Evolutionary conservation across 2,797 vertebrate genomes (phyloP).

Genomic region (Cirrhinus molitorella): DNA sequence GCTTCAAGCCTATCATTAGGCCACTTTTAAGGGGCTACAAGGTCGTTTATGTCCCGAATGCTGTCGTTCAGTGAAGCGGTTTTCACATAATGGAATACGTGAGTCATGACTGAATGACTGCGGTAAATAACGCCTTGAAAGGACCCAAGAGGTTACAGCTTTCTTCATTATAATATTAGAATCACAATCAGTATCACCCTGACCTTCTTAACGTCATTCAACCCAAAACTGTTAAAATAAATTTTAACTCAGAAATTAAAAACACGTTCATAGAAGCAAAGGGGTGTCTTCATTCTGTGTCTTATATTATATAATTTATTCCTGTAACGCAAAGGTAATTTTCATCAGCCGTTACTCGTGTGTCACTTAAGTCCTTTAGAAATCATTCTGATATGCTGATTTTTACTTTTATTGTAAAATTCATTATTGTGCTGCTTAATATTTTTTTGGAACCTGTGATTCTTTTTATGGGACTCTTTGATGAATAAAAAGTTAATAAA

Average conservation of each 20-base stretch:
- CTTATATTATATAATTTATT: too few species aligned
- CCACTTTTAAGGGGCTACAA: slow-evolving; percentile 50
- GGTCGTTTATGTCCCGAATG: slow-evolving; percentile 40
- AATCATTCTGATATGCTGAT: too few species aligned
- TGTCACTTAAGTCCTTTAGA: too few species aligned
- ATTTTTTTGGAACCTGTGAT: too few species aligned
- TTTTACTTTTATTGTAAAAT: too few species aligned
- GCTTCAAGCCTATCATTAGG: slow-evolving; percentile 40
- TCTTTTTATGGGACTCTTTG: too few species aligned
- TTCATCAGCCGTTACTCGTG: too few species aligned
- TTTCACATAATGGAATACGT: slow-evolving; percentile 18
- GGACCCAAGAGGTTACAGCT: background rate
- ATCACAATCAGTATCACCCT: background rate
- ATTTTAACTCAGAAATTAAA: background rate
- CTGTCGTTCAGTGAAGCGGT: background rate
- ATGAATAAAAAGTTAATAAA: too few species aligned
- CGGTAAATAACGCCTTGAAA: slow-evolving; percentile 17
- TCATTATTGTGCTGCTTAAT: too few species aligned
- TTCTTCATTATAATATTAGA: too few species aligned
- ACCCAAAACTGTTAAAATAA: background rate
- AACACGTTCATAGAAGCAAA: background rate
- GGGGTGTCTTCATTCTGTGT: background rate
- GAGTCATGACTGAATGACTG: background rate
- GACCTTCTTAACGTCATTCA: background rate
- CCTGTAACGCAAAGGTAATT: too few species aligned